phyloP scores from a whole-genome alignment of 2,113 vertebrate genomes.

The Mugil cephalus region DNA sequence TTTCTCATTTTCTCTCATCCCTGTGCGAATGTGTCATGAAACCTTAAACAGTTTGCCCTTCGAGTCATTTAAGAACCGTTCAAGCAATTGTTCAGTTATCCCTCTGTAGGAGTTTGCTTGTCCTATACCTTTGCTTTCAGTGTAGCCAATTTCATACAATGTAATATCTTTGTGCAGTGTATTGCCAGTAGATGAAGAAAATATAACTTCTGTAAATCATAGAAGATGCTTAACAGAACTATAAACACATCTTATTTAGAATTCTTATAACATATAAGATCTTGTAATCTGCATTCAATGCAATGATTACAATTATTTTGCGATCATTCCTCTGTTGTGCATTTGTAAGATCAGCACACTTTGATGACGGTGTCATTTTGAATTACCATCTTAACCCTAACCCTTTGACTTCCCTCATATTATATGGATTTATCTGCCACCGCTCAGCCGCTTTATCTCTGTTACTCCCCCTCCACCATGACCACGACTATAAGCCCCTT shows the following conservation, averaged over 20 bases:
- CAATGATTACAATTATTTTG: too few species aligned
- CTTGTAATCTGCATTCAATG: too few species aligned
- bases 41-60: not conserved
- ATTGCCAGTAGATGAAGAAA: not conserved
- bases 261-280: too few species aligned
- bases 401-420: slow-evolving; percentile 10
- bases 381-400: slow-evolving; percentile 18
- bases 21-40: too few species aligned
- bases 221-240: not conserved
- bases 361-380: not conserved
- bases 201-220: not conserved
- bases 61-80: too few species aligned
- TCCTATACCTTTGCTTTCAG: not conserved
- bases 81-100: too few species aligned
- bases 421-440: slow-evolving; percentile 9
- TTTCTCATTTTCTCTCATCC: not conserved
- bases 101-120: not conserved
- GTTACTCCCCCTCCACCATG: slow-evolving; percentile 39
- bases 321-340: not conserved
- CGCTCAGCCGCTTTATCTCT: slow-evolving; percentile 43
- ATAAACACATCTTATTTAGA: too few species aligned
- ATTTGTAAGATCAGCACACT: not conserved
- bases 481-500: slow-evolving; percentile 45
- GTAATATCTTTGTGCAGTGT: not conserved
- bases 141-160: not conserved